Evolutionary conservation across 2,797 vertebrate species (phyloP), one percentile per base, ranked within the genome.

Genomic region (Atherinosoma microstoma): DNA sequence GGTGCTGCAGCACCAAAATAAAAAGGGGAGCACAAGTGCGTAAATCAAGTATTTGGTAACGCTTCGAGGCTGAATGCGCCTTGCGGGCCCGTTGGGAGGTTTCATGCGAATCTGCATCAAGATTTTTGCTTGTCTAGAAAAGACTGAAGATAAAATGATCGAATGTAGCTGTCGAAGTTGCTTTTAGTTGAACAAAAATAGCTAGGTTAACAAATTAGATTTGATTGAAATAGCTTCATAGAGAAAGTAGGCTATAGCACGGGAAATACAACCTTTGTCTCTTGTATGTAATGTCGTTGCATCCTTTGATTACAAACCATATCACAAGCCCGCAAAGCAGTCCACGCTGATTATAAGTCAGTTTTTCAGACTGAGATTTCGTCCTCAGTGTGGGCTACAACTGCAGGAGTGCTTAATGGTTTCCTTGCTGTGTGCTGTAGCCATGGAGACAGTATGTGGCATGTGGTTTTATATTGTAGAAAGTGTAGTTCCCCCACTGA

Each of bases 361-460:
- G 72, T 80, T 79, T 76, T 10, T 56, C 65, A 59, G 67, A 32
- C 68, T 74, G 69, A 81, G 79, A 84, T 83, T 84, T 83, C 76
- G 72, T 60, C 73, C 67, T 67, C 64, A 18, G 60, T 83, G 80
- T 67, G 47, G 47, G 47, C 47, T 22, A 81, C 78, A 84, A 83
- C 84, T 86, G 83, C 62, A 82, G 78, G 75, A 78, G 82, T 66
- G 76, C 72, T 88, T 82, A 82, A 78, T 86, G 89, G 83, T 85
- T 85, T 75, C 84, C 83, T 84, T 83, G 83, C 91, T 92, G 85
- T 89, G 88, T 87, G 89, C 88, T 80, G 92, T 93, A 90, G 84
- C 78, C 90, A 93, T 93, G 91, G 92, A 92, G 91, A 93, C 91
- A 83, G 87, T 76, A 88, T 84, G 85, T 90, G 91, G 93, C 91